A percentile compares a stretch with the other conserved stretches of the same genome.
These are phyloP conservation scores for Nylanderia fulva DNA, from an alignment of 1,140 invertebrate genomes.

Conservation along the genomic window DNA sequence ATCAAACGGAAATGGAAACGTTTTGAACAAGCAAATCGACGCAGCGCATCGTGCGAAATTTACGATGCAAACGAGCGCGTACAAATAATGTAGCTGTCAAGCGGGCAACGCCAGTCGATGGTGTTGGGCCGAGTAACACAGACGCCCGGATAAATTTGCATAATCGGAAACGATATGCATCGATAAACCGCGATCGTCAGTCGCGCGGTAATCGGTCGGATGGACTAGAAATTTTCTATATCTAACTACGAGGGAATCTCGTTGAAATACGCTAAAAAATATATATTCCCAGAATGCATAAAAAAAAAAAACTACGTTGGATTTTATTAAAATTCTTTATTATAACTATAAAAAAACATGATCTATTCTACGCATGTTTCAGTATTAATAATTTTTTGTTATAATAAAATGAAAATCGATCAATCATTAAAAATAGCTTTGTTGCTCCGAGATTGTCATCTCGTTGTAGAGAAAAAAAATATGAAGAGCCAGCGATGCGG, in stretches of 20 bases:
- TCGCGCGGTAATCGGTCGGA: constrained; percentile 29
- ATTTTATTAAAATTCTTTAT: not conserved
- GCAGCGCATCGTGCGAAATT: constrained; percentile 42
- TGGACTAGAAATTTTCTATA: constrained; percentile 39
- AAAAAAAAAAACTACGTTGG: not conserved
- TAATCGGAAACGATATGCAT: constrained; percentile 72
- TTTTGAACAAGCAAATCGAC: constrained; percentile 48
- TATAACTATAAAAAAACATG: not conserved
- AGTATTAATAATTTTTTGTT: not conserved
- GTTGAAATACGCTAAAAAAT: constrained; percentile 26
- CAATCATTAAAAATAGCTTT: not conserved
- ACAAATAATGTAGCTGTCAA: constrained; percentile 68
- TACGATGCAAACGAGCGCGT: constrained; percentile 64
- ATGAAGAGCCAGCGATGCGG: not conserved
- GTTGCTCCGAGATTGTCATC: not conserved
- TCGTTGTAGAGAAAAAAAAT: not conserved
- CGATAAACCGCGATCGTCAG: constrained; percentile 66
- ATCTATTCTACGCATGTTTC: not conserved
- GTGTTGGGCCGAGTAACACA: constrained; percentile 50
- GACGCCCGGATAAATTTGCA: constrained; percentile 63
- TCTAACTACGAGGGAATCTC: constrained; percentile 55
- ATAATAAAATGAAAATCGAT: no score
- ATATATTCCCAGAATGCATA: not conserved
- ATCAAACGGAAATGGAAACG: constrained; percentile 64
- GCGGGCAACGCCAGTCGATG: constrained; percentile 51